Evolutionary conservation across 1,140 invertebrate genomes (phyloP), one percentile per base, ranked within the genome.

Genomic region (Cotesia typhae): DNA sequence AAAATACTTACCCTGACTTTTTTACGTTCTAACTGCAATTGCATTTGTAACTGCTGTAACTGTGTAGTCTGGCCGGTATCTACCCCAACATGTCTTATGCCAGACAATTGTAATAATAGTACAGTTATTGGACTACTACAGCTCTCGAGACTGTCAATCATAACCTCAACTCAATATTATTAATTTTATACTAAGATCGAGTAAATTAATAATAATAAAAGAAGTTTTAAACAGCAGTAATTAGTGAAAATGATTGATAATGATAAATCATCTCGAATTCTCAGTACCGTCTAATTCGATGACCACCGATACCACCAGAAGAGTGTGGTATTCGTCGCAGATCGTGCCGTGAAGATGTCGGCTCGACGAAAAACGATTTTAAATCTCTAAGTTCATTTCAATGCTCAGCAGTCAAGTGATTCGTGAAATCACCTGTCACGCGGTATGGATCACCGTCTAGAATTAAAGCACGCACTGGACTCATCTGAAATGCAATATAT

Each of bases 391-490:
- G 92, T 82, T 93, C 94, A 81, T 92, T 93, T 80, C 95, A 92
- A 89, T 99, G 97, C 83, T 99, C 96, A 75, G 98, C 86, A 77
- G 94, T 96, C 79, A 99, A 90, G 90, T 99, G 97, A 80, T 95
- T 95, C 77, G 96, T 93, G 89, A 99, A 98, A 89, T 99, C 97
- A 89, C 98, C 96, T 75, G 97, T 98, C 81, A 98, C 94, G 83
- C 97, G 92, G 89, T 98, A 99, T 72, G 97, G 96, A 86, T 99
- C 98, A 41, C 96, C 96, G 78, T 96, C 96, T 69, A 96, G 96
- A 84, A 96, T 89, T 67, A 96, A 94, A 60, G 97, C 97, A 90
- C 97, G 99, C 72, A 99, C 92, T 78, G 97, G 97, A 89, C 97
- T 99, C 60, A 99, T 95, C 89, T 92, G 38, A 78, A 12, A 79